Conservation (phyloP, 2,888 invertebrate species). For the Platypus cylindrus region DNA sequence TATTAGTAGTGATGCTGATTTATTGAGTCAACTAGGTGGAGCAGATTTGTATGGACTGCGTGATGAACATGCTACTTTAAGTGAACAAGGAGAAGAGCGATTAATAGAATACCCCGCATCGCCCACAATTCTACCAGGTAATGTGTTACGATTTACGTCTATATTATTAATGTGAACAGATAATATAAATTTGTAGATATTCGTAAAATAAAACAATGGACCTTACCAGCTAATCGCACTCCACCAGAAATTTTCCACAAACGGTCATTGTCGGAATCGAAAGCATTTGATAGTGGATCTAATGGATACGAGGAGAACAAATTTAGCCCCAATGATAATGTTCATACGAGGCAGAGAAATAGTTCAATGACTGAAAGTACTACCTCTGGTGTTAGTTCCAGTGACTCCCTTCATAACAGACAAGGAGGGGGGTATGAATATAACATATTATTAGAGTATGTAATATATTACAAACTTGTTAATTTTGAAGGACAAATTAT, state of each 20-base stretch:
- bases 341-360: slow-evolving; percentile 24
- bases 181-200: slow-evolving; percentile 13
- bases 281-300: slow-evolving; percentile 47
- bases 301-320: slow-evolving; percentile 18
- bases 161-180: background rate
- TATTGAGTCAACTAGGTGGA: slow-evolving; percentile 12
- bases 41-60: slow-evolving; percentile 13
- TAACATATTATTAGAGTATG: background rate
- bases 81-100: slow-evolving; percentile 16
- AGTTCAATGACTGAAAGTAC: slow-evolving; percentile 61
- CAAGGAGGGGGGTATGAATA: slow-evolving; percentile 18
- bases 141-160: background rate
- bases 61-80: slow-evolving; percentile 15
- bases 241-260: slow-evolving; percentile 42
- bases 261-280: slow-evolving; percentile 54
- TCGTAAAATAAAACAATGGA: slow-evolving; percentile 28
- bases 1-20: background rate
- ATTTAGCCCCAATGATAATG: slow-evolving; percentile 10
- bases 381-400: slow-evolving; percentile 72
- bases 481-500: slow-evolving; percentile 45
- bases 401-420: slow-evolving; percentile 44
- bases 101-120: slow-evolving; percentile 17
- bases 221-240: slow-evolving; percentile 44
- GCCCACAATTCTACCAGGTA: slow-evolving; percentile 18
- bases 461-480: background rate